phyloP scores from a whole-genome alignment of 2,113 vertebrate species.

The Nothocercus nigrocapillus region DNA sequence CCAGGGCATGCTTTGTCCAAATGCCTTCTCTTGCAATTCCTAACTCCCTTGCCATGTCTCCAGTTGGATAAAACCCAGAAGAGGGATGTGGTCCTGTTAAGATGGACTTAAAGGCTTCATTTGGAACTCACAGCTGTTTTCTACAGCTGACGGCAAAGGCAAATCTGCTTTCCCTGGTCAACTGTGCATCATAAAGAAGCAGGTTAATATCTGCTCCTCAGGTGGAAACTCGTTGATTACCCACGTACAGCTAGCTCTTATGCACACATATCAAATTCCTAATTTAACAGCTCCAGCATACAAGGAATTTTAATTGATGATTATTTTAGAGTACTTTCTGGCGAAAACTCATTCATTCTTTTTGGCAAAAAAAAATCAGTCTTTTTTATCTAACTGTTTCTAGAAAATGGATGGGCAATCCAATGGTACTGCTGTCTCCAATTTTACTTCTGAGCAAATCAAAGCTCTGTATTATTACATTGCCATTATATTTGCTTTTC shows the following conservation, averaged over 20 bases:
- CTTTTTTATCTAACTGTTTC: neutral
- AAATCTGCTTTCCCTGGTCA: neutral
- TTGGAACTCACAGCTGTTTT: neutral
- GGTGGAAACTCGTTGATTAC: neutral
- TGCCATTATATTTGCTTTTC: neutral
- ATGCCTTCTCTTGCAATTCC: neutral
- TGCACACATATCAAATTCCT: neutral
- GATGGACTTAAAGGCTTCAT: neutral
- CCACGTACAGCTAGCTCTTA: neutral
- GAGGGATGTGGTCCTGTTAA: neutral
- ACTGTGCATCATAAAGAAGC: neutral
- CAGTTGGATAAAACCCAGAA: neutral
- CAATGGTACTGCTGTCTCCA: neutral
- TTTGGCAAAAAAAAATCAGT: neutral
- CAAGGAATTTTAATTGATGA: neutral
- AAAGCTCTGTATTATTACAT: neutral
- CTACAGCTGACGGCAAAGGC: fast-evolving
- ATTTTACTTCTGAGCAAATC: constrained; percentile 19
- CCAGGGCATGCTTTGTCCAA: neutral
- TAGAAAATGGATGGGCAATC: neutral
- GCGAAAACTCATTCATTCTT: neutral
- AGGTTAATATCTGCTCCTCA: neutral
- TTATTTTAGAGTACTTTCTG: neutral
- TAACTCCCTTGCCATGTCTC: neutral
- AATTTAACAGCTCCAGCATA: neutral